phyloP scores from a whole-genome alignment of 2,888 invertebrate species.

The Galerucella nymphaeae region DNA sequence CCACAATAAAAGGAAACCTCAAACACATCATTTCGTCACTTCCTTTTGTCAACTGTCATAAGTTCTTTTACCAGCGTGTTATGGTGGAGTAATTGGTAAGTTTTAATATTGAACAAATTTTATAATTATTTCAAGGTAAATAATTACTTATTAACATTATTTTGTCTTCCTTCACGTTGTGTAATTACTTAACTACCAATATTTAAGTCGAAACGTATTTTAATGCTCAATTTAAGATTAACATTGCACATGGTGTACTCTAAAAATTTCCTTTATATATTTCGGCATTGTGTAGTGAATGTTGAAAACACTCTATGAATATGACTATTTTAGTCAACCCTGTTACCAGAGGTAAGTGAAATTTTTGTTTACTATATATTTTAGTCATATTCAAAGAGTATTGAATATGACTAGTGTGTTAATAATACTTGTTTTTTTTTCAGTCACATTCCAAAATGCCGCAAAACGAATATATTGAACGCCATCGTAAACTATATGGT shows the following conservation, averaged over 20 bases:
- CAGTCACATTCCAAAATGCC: conserved; percentile 76
- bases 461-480: conserved; percentile 99
- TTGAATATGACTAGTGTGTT: conserved; percentile 59
- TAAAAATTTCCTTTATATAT: neutral
- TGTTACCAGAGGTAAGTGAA: conserved; percentile 56
- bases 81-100: conserved; percentile 62
- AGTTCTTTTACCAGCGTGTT: conserved; percentile 56
- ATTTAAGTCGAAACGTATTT: neutral
- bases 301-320: conserved; percentile 57
- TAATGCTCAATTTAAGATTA: neutral
- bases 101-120: conserved; percentile 41
- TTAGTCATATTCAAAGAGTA: conserved; percentile 64
- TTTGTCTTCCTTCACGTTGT: neutral
- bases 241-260: conserved; percentile 27
- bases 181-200: neutral
- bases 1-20: neutral
- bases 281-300: conserved; percentile 38
- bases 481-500: conserved; percentile 96
- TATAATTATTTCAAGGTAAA: conserved; percentile 3
- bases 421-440: conserved; percentile 45
- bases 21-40: conserved; percentile 10
- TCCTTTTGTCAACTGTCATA: conserved; percentile 35
- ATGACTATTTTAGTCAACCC: conserved; percentile 58
- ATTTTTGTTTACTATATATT: conserved; percentile 41
- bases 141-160: conserved; percentile 15